A percentile compares a stretch with the other conserved stretches of the same genome.
Conservation (phyloP, 2,113 vertebrate genomes). For the Osmerus mordax region DNA sequence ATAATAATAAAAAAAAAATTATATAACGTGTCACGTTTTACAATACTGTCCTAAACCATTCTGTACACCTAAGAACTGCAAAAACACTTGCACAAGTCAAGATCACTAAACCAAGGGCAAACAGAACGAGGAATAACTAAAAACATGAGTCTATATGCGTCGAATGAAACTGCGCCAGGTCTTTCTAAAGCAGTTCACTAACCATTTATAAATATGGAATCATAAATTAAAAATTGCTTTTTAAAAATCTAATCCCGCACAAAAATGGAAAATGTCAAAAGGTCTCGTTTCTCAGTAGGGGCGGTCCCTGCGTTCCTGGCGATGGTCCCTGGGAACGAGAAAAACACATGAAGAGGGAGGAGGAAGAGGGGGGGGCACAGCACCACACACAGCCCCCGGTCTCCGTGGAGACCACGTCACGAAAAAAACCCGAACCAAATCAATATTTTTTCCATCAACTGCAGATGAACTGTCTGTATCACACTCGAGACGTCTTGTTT, state of each 20-base stretch:
- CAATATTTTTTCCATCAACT: too few species aligned
- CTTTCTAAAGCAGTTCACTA: conserved; percentile 51
- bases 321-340: conserved; percentile 78
- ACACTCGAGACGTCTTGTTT: too few species aligned
- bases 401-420: too few species aligned
- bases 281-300: conserved; percentile 75
- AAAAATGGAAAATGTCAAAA: conserved; percentile 69
- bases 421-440: too few species aligned
- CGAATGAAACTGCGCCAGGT: conserved; percentile 48
- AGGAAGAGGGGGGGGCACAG: too few species aligned
- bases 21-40: conserved; percentile 30
- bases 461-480: too few species aligned
- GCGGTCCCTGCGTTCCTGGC: conserved; percentile 87
- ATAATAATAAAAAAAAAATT: conserved; percentile 44
- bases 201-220: conserved; percentile 83
- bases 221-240: conserved; percentile 91
- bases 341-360: neutral
- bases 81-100: conserved; percentile 54
- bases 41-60: conserved; percentile 57
- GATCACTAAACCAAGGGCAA: conserved; percentile 35
- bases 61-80: conserved; percentile 47
- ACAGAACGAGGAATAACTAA: conserved; percentile 40
- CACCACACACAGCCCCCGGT: neutral
- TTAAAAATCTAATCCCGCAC: conserved; percentile 91
- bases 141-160: conserved; percentile 14